These are phyloP conservation scores for Plemyria rubiginata DNA, from an alignment of 2,888 invertebrate species.

Conservation along the genomic window DNA sequence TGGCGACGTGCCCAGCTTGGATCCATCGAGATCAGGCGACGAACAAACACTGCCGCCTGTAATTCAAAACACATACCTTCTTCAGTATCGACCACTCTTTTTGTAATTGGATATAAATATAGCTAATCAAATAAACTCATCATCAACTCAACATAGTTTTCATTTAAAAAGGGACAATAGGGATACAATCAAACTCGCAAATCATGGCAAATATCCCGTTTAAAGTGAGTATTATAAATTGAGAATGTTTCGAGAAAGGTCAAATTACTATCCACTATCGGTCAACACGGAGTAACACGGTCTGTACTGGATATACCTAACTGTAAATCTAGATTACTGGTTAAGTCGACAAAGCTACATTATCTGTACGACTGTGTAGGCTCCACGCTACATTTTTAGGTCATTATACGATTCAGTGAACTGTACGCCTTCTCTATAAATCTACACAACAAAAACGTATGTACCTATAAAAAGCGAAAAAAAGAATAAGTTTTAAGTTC, in stretches of 20 bases:
- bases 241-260: background rate
- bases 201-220: no score
- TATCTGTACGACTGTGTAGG: background rate
- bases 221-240: no score
- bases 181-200: no score
- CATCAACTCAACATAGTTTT: no score
- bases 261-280: background rate
- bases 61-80: conserved; percentile 46
- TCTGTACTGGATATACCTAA: no score
- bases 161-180: no score
- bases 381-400: background rate
- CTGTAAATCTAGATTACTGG: no score
- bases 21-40: conserved; percentile 89
- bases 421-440: background rate
- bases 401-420: background rate
- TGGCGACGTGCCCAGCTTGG: conserved; percentile 91
- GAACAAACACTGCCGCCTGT: conserved; percentile 90
- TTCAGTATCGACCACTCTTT: background rate
- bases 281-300: background rate
- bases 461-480: conserved; percentile 29
- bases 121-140: conserved; percentile 9
- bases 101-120: background rate
- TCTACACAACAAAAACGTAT: conserved; percentile 19
- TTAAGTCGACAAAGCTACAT: background rate
- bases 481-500: conserved; percentile 8